Base-by-base conservation (phyloP, 1,140 invertebrate species). In the Listronotus bonariensis region DNA sequence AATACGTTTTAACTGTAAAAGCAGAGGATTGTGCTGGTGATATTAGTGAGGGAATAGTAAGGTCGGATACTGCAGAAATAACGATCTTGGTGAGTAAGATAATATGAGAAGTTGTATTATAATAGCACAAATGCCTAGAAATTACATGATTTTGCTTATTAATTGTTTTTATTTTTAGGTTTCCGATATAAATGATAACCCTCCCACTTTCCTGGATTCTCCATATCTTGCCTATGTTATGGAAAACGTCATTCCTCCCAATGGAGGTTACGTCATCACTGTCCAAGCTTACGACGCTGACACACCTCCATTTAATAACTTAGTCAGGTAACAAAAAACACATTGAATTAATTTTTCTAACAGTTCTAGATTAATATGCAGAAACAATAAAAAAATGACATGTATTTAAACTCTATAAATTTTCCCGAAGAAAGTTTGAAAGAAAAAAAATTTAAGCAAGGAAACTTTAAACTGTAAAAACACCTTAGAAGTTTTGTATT, bases 171-270 rank as follows among this genome's bases (percentile, higher is more conserved):
- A n/a, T 41, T 42, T 58, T 14, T 31, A 66, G 64, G 87, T 99
- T 5, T 85, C 89, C 20, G 96, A 98, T 80, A 91, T 98, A 68
- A 98, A 98, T 79, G 96, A 99, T 80, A 96, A 96, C 75, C 87
- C 92, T 7, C 96, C 96, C 1, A 89, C 92, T 0, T 98, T 98
- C 76, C 79, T 93, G 38, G 89, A 93, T 79, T 96, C 93, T 0
- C 93, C 93, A 0, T 97, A 97, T 77, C 78, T 93, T 59, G 92
- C 93, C 0, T 89, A 93, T 74, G 91, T 97, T n/a, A 90, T 93
- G 86, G 96, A 98, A 81, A 95, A 95, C 74, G 85, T 90, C 61
- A 85, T 93, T 32, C 89, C 90, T 17, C 88, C 89, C 0, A 87
- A 87, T 68, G 85, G 83, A 34, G 89, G 89, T 45, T 91, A 90